Conservation (phyloP, 2,113 vertebrate genomes). For the Pholis gunnellus region DNA sequence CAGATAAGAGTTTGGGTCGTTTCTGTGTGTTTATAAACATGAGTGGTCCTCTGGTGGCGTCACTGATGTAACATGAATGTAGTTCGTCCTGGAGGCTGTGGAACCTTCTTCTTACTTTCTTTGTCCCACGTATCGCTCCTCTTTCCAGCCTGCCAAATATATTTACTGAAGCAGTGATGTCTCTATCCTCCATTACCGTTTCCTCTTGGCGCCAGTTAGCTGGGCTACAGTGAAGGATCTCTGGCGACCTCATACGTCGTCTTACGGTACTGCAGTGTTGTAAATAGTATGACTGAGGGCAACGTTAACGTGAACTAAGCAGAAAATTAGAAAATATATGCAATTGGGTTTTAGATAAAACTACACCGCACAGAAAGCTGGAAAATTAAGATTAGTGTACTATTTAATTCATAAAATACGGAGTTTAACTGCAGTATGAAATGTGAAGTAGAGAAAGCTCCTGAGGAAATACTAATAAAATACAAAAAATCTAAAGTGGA, state of each 20-base stretch:
- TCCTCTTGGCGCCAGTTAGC: neutral
- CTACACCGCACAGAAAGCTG: neutral
- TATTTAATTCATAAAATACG: constrained; percentile 20
- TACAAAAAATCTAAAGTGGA: neutral
- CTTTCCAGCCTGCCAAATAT: constrained; percentile 14
- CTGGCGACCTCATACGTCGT: constrained; percentile 59
- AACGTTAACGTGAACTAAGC: neutral
- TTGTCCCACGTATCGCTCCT: constrained; percentile 3
- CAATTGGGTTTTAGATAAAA: constrained; percentile 16
- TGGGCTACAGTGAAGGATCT: constrained; percentile 35
- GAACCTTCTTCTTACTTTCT: constrained; percentile 8
- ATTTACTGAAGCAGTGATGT: constrained; percentile 24
- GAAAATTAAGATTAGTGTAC: constrained; percentile 18
- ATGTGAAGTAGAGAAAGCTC: neutral
- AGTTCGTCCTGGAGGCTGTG: neutral
- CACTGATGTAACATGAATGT: neutral
- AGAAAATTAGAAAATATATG: neutral
- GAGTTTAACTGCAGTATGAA: constrained; percentile 17
- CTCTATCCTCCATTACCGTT: constrained; percentile 34
- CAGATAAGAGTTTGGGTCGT: neutral
- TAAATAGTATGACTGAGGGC: neutral
- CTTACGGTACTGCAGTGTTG: constrained; percentile 7
- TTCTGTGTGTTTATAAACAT: neutral
- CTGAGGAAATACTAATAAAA: constrained; percentile 7
- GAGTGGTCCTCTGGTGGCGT: neutral